Conservation (phyloP, 92 coral and sea anemone genomes). For the Zoanthus solanderi region DNA sequence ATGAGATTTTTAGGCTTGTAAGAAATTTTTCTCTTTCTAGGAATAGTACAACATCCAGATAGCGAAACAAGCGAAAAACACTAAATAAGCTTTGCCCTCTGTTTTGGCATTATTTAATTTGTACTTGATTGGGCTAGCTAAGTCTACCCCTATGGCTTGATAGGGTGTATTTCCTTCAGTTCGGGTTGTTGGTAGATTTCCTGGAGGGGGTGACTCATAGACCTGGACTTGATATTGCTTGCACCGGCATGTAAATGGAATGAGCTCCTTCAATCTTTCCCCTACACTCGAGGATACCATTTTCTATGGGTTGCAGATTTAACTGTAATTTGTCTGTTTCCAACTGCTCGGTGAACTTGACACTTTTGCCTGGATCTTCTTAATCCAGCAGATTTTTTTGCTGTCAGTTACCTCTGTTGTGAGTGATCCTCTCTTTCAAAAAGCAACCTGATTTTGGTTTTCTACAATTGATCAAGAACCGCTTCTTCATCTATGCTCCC, state of each 20-base stretch:
- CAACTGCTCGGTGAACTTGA: neutral
- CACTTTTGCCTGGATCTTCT: neutral
- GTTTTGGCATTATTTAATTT: slow-evolving; percentile 1
- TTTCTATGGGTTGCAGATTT: no score
- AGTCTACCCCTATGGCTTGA: neutral
- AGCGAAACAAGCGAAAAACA: neutral
- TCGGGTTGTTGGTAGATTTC: neutral
- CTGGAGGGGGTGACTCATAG: neutral
- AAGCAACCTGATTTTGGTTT: neutral
- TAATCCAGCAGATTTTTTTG: neutral
- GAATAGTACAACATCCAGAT: neutral
- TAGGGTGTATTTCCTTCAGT: neutral
- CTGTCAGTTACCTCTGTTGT: neutral
- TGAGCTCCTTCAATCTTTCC: neutral
- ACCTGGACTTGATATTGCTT: no score
- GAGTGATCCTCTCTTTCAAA: neutral
- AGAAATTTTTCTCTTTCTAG: no score
- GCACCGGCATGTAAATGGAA: neutral
- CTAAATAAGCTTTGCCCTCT: slow-evolving; percentile 3
- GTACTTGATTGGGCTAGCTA: slow-evolving; percentile 33
- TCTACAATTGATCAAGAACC: neutral
- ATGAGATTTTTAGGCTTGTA: no score
- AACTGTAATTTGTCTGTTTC: neutral
- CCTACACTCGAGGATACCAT: neutral
- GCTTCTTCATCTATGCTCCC: neutral